Conservation (phyloP, 2,113 vertebrate genomes). For the Rattus rattus region DNA sequence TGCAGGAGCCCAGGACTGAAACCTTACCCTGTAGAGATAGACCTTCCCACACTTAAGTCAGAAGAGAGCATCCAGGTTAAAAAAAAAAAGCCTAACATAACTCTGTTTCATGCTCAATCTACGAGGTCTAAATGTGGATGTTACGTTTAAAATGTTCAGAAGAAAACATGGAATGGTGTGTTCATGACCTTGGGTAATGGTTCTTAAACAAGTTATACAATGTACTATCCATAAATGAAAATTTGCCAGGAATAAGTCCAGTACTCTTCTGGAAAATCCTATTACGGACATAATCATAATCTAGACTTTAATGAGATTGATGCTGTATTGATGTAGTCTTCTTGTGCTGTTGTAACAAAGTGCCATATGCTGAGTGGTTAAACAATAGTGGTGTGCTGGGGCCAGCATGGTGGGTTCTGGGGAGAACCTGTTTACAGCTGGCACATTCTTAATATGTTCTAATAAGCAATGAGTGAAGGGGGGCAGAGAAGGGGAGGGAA, state of each 20-base stretch:
- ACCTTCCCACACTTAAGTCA: background rate
- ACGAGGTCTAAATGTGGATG: background rate
- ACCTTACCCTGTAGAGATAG: background rate
- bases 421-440: background rate
- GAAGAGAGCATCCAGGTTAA: background rate
- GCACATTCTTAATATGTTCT: background rate
- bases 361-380: background rate
- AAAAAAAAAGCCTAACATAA: background rate
- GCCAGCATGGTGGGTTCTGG: background rate
- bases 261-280: background rate
- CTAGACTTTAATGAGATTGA: background rate
- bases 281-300: background rate
- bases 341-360: background rate
- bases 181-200: background rate
- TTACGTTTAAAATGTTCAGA: background rate
- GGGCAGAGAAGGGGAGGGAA: no score
- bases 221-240: slow-evolving; percentile 2
- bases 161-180: background rate
- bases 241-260: background rate
- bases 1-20: background rate
- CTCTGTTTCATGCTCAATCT: background rate
- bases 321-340: background rate
- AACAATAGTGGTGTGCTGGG: background rate
- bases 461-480: background rate
- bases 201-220: background rate